phyloP scores from a whole-genome alignment of 2,797 vertebrate species.

The Lycodopsis pacificus region DNA sequence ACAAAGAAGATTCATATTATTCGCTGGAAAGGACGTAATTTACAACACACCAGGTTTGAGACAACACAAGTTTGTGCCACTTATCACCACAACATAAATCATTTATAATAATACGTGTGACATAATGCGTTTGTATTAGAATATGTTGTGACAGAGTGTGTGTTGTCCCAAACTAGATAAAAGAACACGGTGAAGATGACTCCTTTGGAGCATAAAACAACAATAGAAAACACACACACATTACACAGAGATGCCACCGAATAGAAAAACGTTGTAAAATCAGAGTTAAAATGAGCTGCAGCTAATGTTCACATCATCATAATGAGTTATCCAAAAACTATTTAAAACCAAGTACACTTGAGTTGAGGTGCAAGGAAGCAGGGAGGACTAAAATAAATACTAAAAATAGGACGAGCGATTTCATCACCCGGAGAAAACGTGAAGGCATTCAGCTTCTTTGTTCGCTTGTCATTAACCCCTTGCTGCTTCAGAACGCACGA shows the following conservation, averaged over 20 bases:
- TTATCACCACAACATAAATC: not conserved
- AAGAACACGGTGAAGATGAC: conserved; percentile 9
- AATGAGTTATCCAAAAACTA: conserved; percentile 2
- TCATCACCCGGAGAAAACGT: conserved; percentile 59
- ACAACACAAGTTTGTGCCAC: conserved; percentile 21
- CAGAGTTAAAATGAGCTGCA: conserved; percentile 33
- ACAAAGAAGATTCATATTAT: conserved; percentile 24
- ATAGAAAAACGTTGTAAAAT: conserved; percentile 35
- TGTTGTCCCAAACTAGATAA: conserved; percentile 22
- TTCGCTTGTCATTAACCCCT: conserved; percentile 47
- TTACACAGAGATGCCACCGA: conserved; percentile 25
- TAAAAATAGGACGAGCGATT: conserved; percentile 63
- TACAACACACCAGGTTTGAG: conserved; percentile 13
- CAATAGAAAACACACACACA: conserved; percentile 6
- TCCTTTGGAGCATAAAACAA: conserved; percentile 18
- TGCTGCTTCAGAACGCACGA: conserved; percentile 53
- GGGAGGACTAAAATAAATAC: conserved; percentile 61
- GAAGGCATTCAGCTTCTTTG: conserved; percentile 55
- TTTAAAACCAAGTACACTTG: conserved; percentile 66
- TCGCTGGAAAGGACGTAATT: conserved; percentile 19
- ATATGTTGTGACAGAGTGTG: conserved; percentile 5
- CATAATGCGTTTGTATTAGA: not conserved
- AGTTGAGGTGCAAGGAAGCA: conserved; percentile 42
- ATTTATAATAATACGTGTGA: not conserved
- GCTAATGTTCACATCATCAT: conserved; percentile 15